Evolutionary conservation across 2,888 invertebrate genomes (phyloP), one percentile per base, ranked within the genome.

Genomic region (Electrophaes corylata): DNA sequence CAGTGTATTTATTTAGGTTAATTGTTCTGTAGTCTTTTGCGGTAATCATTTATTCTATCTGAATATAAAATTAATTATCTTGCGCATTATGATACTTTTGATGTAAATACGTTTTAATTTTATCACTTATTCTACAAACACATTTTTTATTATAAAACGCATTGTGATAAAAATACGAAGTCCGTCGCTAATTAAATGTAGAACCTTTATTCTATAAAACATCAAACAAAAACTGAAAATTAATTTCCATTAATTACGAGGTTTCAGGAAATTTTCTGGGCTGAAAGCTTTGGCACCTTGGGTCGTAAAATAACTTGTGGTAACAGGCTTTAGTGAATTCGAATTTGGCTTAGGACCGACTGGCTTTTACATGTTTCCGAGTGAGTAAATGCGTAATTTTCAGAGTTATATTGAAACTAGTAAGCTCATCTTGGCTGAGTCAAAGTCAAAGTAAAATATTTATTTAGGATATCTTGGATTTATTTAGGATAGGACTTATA

Each of bases 341-440:
- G 55, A 45, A 47, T 57, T 57, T 43, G 47, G 46, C 35, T 57
- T 37, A 51, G 51, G 19, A 14, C 33, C 23, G 40, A 53, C 46
- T 16, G 50, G 20, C 45, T 57, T 51, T 56, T 39, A 40, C 26
- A 45, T 35, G 39, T 49, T 51, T 35, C 46, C 47, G 57, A 51
- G 47, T 47, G 57, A 51, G 12, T 41, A 29, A 46, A 43, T 57
- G 57, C 51, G 50, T 57, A 51, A 47, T 6, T 57, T 52, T 47
- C 41, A 11, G 33, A 57, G 50, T n/a, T n/a, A n/a, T n/a, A n/a
- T n/a, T n/a, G n/a, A n/a, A n/a, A n/a, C n/a, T n/a, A n/a, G n/a
- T 51, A 20, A 50, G 23, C 23, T 3, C 23, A 23, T n/a, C n/a
- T n/a, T n/a, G n/a, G n/a, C n/a, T n/a, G n/a, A n/a, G n/a, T n/a